Evolutionary conservation across 2,797 vertebrate genomes (phyloP), one percentile per base, ranked within the genome.

Genomic region (Pampus argenteus): DNA sequence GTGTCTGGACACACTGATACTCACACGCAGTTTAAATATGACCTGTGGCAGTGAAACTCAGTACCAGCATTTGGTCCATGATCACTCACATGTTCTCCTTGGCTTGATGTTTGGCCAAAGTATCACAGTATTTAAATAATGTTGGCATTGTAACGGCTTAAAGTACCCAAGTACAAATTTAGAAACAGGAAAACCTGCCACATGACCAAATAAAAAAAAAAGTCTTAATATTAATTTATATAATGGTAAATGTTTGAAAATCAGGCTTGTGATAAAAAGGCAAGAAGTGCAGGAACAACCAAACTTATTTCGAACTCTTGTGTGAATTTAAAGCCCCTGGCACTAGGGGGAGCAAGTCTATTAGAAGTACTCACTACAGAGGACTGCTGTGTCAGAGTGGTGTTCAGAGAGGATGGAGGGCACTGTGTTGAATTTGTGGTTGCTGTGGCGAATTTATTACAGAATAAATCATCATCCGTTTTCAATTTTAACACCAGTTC

Each of bases 291-390:
- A 54, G 9, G 14, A 48, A 22, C 50, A 29, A 17, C 10, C 28
- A 20, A 51, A 6, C 11, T 59, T 6, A 10, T 50, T 61, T 13
- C 1, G 0, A 66, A 45, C 18, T 42, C 2, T 15, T 57, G 28
- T 4, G 0, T 88, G 85, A 68, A 84, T 31, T 88, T 81, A 65
- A 68, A 72, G 61, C 74, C 84, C 72, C 74, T 40, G 84, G 64
- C 94, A 94, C 94, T 90, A 94, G 94, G 92, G 93, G 94, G 95
- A 88, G 94, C 92, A 93, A 94, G 92, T 92, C 85, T 81, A 89
- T 87, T 81, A 93, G 67, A 90, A 92, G 86, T 88, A 48, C 56
- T 63, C 36, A 2, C 29, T 17, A 22, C 26, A 38, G 52, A 49
- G 6, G 18, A 22, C 38, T 13, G 62, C 48, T 52, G 38, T 70